phyloP scores from a whole-genome alignment of 2,888 invertebrate genomes.

The Melieria picta region DNA sequence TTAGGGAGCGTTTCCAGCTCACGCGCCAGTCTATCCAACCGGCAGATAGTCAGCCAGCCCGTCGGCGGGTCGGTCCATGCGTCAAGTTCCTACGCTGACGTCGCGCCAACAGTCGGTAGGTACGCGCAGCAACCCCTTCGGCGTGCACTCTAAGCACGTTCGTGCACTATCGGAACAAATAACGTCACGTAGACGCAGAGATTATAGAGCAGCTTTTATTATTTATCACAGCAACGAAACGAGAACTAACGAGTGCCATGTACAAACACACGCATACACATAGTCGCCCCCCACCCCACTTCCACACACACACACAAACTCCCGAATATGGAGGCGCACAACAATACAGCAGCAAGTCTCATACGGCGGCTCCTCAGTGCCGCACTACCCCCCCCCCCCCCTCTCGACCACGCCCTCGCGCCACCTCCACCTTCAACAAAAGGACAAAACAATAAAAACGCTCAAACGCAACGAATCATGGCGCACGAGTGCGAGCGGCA shows the following conservation, averaged over 20 bases:
- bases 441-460: background rate
- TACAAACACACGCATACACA: conserved; percentile 12
- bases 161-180: conserved; percentile 63
- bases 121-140: no score
- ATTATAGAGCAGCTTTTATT: conserved; percentile 59
- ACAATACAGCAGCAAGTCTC: no score
- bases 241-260: conserved; percentile 44
- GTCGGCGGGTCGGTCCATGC: no score
- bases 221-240: conserved; percentile 57
- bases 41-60: no score
- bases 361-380: conserved; percentile 27
- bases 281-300: no score
- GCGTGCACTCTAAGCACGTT: conserved; percentile 50
- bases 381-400: background rate
- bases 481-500: background rate
- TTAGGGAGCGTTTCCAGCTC: background rate
- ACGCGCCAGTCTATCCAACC: no score
- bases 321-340: background rate
- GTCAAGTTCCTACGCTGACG: no score
- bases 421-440: background rate
- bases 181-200: conserved; percentile 66
- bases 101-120: no score
- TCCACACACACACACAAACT: background rate
- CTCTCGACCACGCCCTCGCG: background rate
- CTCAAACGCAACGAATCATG: no score